These are phyloP conservation scores for Ornithoptera priamus DNA, from an alignment of 2,888 invertebrate species.

Conservation along the genomic window DNA sequence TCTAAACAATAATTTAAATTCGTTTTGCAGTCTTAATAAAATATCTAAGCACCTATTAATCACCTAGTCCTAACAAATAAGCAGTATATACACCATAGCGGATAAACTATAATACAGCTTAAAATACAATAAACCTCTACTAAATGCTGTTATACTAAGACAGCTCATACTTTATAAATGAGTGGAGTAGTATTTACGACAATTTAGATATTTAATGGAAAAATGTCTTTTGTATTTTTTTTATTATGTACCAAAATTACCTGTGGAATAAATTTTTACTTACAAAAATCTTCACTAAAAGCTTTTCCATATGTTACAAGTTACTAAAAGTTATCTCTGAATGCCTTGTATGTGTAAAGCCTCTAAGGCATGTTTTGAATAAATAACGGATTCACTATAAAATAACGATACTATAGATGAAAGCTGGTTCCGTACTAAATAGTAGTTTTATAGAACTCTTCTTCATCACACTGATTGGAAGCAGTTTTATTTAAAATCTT, in stretches of 20 bases:
- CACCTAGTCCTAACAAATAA: constrained; percentile 43
- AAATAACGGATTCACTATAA: not conserved
- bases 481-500: not conserved
- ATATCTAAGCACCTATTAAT: constrained; percentile 68
- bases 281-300: not conserved
- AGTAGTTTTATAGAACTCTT: not conserved
- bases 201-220: not conserved
- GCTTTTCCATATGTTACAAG: not conserved
- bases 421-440: not conserved
- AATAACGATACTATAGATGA: not conserved
- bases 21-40: constrained; percentile 73
- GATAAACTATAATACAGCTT: constrained; percentile 21
- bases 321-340: not conserved
- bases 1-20: constrained; percentile 63
- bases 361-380: not conserved
- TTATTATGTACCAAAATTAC: too few species aligned
- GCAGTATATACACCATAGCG: constrained; percentile 40
- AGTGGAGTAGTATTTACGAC: not conserved
- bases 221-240: too few species aligned
- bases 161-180: not conserved
- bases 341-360: not conserved
- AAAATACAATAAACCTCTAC: not conserved
- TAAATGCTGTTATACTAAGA: not conserved
- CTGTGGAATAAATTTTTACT: not conserved
- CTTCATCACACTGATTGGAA: not conserved